Evolutionary conservation across 2,113 vertebrate species (phyloP), one percentile per base, ranked within the genome.

Genomic region (Tenrec ecaudatus): DNA sequence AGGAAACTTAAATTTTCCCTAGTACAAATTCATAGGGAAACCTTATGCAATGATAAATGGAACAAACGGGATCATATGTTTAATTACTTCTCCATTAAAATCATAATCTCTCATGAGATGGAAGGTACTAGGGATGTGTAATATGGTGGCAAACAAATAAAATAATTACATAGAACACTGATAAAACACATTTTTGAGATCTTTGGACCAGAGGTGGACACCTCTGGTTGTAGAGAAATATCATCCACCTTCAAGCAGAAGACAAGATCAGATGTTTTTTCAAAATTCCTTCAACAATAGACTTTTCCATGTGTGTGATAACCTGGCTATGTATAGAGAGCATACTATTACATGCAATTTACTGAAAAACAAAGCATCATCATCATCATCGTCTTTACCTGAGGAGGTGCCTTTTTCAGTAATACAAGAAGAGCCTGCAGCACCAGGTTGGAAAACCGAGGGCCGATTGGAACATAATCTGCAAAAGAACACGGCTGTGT

Each of bases 391-490:
- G 73, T 80, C 82, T 98, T 98, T 98, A 99, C 99, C 97, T 99
- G 99, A 14, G 99, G 99, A 58, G 99, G 99, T 1, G 98, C 97
- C 96, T 99, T 99, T 98, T 99, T 99, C 90, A 99, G 97, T 90
- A 99, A 98, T 40, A 99, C 99, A 78, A 99, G 98, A 75, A 99
- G 97, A 78, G 99, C 99, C 94, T 99, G 99, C 80, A 99, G 96
- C 58, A 99, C 99, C 96, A 99, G 98, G 93, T 99, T 99, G 91
- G 99, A 99, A 98, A 99, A 99, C 7, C 99, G 98, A 40, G 99
- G 99, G 7, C 99, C 99, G 47, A 99, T 99, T 0, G 99, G 99
- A 66, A 99, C 99, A 77, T 98, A 99, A 97, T 99, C 99, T 99
- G 97, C 86, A 97, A 98, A 57, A 94, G 62, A 95, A 93, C 92